Evolutionary conservation across 2,797 vertebrate species (phyloP), one percentile per base, ranked within the genome.

Genomic region (Cirrhinus molitorella): DNA sequence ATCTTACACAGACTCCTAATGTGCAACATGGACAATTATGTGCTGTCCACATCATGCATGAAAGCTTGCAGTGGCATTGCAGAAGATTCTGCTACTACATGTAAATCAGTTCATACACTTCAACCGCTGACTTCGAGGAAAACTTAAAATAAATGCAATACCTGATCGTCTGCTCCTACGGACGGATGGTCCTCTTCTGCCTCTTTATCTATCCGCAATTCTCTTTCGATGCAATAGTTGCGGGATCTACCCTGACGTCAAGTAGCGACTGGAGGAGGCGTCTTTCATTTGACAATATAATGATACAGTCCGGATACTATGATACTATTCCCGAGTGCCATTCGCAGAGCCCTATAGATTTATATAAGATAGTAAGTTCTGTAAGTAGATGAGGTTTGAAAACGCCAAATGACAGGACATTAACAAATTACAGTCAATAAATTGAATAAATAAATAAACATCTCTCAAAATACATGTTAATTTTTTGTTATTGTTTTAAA

Each of bases 221-320:
- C 51, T 47, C 70, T 68, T 65, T 71, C 78, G 73, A 71, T 86
- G 79, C 74, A 83, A 67, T 45, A 79, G 73, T 79, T 70, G 47
- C 70, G 47, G 79, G 79, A 84, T 86, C 81, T 83, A 70, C 80
- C 73, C 85, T 88, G 87, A 87, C 88, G 88, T 88, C 88, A 86
- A 53, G 40, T 53, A 76, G 67, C 74, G 67, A 59, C 40, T 67
- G 80, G 40, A 75, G 78, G 77, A 85, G 73, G 79, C 66, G 83
- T 83, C 79, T 67, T 40, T 74, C 23, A 51, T 73, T 61, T 72
- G n/a, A 72, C 79, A 25, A 66, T 61, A 71, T 81, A 53, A 43
- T 19, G 10, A 71, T 80, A 59, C 63, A 79, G 23, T 53, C 47
- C 21, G 63, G 25, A 63, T 34, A 21, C 21, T 34, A 61, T 19